Evolutionary conservation across 1,140 invertebrate species (phyloP), one percentile per base, ranked within the genome.

Genomic region (Ditylenchus dipsaci): DNA sequence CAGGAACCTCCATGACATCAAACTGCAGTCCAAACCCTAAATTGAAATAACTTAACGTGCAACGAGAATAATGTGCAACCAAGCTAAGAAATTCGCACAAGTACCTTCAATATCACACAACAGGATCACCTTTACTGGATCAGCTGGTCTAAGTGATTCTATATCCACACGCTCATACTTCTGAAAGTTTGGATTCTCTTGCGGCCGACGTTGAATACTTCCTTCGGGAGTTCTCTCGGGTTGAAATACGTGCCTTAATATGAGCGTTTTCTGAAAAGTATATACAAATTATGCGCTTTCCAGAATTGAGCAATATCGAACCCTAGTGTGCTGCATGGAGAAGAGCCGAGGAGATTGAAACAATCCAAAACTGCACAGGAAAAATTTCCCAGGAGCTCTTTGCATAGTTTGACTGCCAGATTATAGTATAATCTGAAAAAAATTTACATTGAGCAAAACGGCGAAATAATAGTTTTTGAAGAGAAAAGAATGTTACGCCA

Each of bases 61-160:
- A n/a, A n/a, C n/a, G n/a, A n/a, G n/a, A n/a, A n/a, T n/a, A n/a
- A n/a, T 5, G 33, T 38, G 33, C 8, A 53, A 17, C 49, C n/a
- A 53, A 21, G 15, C 23, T 53, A 3, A 19, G 23, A 53, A 26
- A 53, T 45, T 45, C n/a, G 43, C 11, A 53, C 8, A 53, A 26
- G 3, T 53, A 83, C 79, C 80, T 72, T 82, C 80, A 56, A 82
- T 70, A 47, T 83, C 81, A 58, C 81, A 65, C 23, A 82, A 56
- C n/a, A 82, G 60, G 62, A 82, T 83, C 15, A 82, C 69, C 69
- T 79, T 78, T 27, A 82, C 19, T 0, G 79, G 77, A 17, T 68
- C 66, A 7, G 76, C 69, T 7, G 59, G 21, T 26, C 66, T 73
- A 17, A 65, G 56, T 21, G 76, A 67, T 62, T 76, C 69, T n/a